These are phyloP conservation scores for Geotrupes spiniger DNA, from an alignment of 2,888 invertebrate species.

Conservation along the genomic window DNA sequence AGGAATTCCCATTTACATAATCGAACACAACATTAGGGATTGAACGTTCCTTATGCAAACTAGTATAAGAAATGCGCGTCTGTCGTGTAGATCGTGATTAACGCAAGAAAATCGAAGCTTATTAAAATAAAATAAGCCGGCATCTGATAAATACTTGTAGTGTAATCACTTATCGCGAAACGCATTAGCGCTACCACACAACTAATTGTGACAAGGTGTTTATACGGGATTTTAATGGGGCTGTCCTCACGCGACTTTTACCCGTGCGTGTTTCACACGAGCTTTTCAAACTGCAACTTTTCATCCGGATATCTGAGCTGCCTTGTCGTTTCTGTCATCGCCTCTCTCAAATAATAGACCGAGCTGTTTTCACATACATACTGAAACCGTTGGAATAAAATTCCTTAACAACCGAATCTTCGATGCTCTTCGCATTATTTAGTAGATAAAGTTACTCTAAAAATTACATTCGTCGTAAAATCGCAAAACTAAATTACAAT, in stretches of 20 bases:
- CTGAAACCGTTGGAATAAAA: no score
- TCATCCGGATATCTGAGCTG: constrained; percentile 12
- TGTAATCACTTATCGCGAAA: constrained; percentile 35
- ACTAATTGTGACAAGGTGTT: constrained; percentile 46
- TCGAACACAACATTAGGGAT: constrained; percentile 27
- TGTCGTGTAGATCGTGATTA: constrained; percentile 21
- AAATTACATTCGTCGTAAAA: no score
- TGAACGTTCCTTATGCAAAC: constrained; percentile 24
- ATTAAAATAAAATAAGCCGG: constrained; percentile 24
- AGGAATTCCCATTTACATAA: constrained; percentile 24
- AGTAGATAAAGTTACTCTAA: no score
- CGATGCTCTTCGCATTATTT: no score
- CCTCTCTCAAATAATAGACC: constrained; percentile 2
- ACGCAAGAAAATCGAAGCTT: constrained; percentile 20
- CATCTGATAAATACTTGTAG: constrained; percentile 28
- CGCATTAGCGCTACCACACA: constrained; percentile 37
- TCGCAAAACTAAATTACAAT: no score
- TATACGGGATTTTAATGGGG: constrained; percentile 43
- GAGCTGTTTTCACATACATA: not conserved
- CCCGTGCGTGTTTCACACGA: constrained; percentile 28
- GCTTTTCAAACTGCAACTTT: constrained; percentile 17
- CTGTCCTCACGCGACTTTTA: constrained; percentile 37
- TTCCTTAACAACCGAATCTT: no score
- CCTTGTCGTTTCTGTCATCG: constrained; percentile 9
- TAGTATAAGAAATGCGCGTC: constrained; percentile 20